Evolutionary conservation across 2,797 vertebrate genomes (phyloP).

Genomic region (Xerus rutilus): DNA sequence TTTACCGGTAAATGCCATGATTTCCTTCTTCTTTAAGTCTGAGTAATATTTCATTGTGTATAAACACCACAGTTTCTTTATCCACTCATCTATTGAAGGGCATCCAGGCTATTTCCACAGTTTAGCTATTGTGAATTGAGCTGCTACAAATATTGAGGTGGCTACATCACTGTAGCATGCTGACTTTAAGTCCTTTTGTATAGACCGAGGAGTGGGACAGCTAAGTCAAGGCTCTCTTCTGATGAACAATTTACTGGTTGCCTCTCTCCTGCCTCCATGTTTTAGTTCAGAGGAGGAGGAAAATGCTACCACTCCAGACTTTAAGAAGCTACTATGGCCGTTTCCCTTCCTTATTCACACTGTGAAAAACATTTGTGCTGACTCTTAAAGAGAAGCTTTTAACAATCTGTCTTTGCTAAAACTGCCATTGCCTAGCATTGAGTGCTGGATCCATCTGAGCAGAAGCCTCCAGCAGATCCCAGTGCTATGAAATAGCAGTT

Average conservation of each 20-base stretch:
- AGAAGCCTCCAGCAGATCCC: neutral
- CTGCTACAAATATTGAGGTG: too few species aligned
- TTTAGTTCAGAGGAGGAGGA: neutral
- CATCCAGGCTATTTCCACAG: too few species aligned
- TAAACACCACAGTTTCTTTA: too few species aligned
- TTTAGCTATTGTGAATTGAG: too few species aligned
- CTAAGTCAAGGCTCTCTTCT: neutral
- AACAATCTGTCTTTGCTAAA: neutral
- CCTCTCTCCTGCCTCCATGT: neutral
- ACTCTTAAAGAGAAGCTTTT: neutral
- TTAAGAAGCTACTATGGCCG: neutral
- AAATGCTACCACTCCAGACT: neutral
- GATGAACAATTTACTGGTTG: neutral
- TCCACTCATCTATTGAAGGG: too few species aligned
- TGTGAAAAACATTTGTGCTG: neutral
- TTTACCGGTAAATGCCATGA: too few species aligned
- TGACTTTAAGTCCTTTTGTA: too few species aligned
- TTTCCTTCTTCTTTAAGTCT: too few species aligned
- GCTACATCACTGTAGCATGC: too few species aligned
- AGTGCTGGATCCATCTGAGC: neutral
- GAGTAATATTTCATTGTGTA: too few species aligned
- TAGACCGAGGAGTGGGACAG: too few species aligned
- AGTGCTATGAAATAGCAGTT: neutral
- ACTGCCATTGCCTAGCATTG: neutral
- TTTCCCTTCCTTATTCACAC: neutral